phyloP scores from a whole-genome alignment of 2,113 vertebrate species.

The Istiophorus platypterus region DNA sequence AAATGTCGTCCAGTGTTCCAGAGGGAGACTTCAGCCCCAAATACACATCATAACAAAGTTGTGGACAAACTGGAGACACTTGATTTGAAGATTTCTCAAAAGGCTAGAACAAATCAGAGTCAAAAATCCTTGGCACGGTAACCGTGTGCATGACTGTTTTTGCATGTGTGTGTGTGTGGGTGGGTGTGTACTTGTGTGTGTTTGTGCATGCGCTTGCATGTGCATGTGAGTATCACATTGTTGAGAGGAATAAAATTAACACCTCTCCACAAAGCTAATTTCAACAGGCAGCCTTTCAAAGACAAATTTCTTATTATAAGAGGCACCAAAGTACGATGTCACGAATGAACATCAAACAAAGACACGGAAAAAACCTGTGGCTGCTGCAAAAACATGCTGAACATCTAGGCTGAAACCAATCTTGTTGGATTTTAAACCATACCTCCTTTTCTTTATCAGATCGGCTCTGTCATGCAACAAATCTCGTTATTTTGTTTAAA shows the following conservation, averaged over 20 bases:
- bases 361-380: slow-evolving; percentile 50
- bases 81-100: slow-evolving; percentile 36
- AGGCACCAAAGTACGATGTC: slow-evolving; percentile 25
- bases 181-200: neutral
- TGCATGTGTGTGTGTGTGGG: neutral
- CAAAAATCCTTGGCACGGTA: slow-evolving; percentile 26
- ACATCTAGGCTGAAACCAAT: neutral
- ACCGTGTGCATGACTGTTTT: neutral
- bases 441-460: neutral
- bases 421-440: slow-evolving; percentile 14
- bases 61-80: slow-evolving; percentile 18
- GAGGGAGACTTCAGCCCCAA: slow-evolving; percentile 14
- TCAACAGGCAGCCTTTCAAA: slow-evolving; percentile 37
- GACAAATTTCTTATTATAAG: neutral
- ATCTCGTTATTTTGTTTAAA: slow-evolving; percentile 12
- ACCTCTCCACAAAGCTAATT: slow-evolving; percentile 34
- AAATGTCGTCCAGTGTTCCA: slow-evolving; percentile 25
- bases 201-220: neutral
- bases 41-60: slow-evolving; percentile 40
- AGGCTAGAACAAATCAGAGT: slow-evolving; percentile 10
- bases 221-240: neutral
- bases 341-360: slow-evolving; percentile 39
- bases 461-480: slow-evolving; percentile 10
- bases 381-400: slow-evolving; percentile 24
- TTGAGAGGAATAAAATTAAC: slow-evolving; percentile 45